Percentiles rank a stretch among this genome's conserved stretches.
These are phyloP conservation scores for Poeciliopsis turrubarensis DNA, from an alignment of 2,113 vertebrate species.

Conservation along the genomic window DNA sequence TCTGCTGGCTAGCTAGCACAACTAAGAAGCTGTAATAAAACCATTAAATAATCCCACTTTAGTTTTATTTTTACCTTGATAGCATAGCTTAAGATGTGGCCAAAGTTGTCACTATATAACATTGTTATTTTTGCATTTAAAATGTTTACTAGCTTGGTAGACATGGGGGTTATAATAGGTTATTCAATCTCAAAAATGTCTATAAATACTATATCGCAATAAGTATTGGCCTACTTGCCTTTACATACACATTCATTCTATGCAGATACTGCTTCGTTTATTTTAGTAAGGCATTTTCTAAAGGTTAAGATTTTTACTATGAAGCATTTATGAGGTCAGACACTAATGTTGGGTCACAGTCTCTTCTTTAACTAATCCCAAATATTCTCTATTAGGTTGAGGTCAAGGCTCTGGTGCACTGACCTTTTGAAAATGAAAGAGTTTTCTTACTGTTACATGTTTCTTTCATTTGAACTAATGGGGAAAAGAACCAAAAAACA, in stretches of 20 bases:
- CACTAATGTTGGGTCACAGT: too few species aligned
- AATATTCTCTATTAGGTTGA: not conserved
- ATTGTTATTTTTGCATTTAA: not conserved
- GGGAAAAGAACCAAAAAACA: not conserved
- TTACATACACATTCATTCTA: too few species aligned
- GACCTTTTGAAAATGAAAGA: not conserved
- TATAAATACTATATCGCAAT: too few species aligned
- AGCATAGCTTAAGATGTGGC: not conserved
- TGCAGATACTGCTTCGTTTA: too few species aligned
- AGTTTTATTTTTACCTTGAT: not conserved
- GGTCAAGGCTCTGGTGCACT: not conserved
- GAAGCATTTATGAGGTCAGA: too few species aligned
- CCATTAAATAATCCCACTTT: not conserved
- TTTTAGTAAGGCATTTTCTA: too few species aligned
- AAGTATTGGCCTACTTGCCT: too few species aligned
- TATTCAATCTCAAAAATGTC: too few species aligned
- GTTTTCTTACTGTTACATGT: not conserved
- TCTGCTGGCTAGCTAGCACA: not conserved
- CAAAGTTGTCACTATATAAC: not conserved
- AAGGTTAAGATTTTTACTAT: too few species aligned
- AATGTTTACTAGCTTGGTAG: too few species aligned
- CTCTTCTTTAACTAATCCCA: not conserved
- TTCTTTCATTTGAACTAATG: not conserved
- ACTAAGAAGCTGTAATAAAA: not conserved
- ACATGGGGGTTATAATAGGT: too few species aligned